Base-by-base conservation (phyloP, 2,797 vertebrate species). In the Myotis myotis region DNA sequence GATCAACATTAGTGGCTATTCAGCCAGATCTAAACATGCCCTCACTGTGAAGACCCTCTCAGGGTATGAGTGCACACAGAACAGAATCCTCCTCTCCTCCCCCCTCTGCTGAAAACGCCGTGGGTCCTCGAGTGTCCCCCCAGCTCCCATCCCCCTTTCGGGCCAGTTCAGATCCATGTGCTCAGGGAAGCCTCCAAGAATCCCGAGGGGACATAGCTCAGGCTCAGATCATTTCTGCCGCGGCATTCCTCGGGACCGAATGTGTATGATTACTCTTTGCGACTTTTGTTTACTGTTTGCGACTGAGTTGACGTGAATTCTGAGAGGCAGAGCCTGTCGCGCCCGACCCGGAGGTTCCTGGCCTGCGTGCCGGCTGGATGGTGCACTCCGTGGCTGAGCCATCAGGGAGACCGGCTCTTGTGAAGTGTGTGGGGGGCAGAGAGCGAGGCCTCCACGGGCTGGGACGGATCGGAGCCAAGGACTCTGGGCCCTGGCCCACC, bases 281-380 rank as follows among this genome's bases (percentile, higher is more conserved):
- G 13, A 19, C 3, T 8, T 38, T 1, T 4, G 17, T 60, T 66
- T 47, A 28, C 19, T 20, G 55, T 55, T 12, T 47, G 41, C 41
- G 44, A 9, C 44, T 47, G 5, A 47, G 20, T 4, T 49, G 55
- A 47, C 82, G 11, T 85, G 12, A 57, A 55, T 44, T 38, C 74
- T 23, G 33, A 64, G 16, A 41, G 81, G 60, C 9, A 6, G 30
- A 28, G 51, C 41, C 19, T 4, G 62, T 19, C n/a, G 6, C 8
- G 28, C 49, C 6, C 1, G 16, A 17, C 11, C 19, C 0, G 0
- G 49, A 81, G 8, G 12, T 11, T 55, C 47, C 79, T 5, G 2
- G 19, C 55, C 30, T 0, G 5, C 7, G 49, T 82, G 57, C 25
- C 38, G 25, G 51, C 4, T 5, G 25, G 57, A 53, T 3, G 33